Evolutionary conservation across 2,888 invertebrate species (phyloP), one percentile per base, ranked within the genome.

Genomic region (Acanthosepion pharaonis): DNA sequence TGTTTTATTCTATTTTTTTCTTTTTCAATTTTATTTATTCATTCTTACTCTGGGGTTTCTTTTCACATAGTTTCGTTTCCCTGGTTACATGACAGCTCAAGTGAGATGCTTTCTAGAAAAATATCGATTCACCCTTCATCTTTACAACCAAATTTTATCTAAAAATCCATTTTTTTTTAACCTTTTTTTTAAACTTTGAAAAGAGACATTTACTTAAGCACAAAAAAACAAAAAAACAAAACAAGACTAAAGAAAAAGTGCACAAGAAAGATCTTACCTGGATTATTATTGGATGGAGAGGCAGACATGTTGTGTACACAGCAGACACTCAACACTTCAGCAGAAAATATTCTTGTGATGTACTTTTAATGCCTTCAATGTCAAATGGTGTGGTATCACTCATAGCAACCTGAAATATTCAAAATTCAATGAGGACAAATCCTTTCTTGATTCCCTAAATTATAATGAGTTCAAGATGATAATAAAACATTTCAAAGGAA

Each of bases 191-290:
- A 28, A 28, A 78, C 78, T 28, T 28, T 28, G 78, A 28, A 78
- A 78, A n/a, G 78, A 78, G 78, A 78, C 78, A 78, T 78, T 78
- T 78, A 28, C 78, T 78, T 78, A n/a, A 78, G 78, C 28, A 78
- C 9, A n/a, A 78, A 64, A 64, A 25, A 64, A n/a, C n/a, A n/a
- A n/a, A n/a, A 64, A 64, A 64, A 23, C 8, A 28, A 28, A 25
- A 64, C 5, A 23, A 64, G 6, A 64, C 25, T 8, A 64, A 64
- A 8, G 28, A 78, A 78, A 78, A 78, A 78, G 25, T 64, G 28
- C 23, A 8, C n/a, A 2, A 78, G 78, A 28, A 78, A 78, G 64
- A 64, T 28, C 64, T 64, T 64, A 78, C 78, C 78, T 78, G 78
- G 11, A 11, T 78, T 78, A n/a, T 28, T n/a, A 78, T n/a, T 78